Percentiles rank a stretch among this genome's conserved stretches.
These are phyloP conservation scores for Todiramphus chloris DNA, from an alignment of 2,113 vertebrate genomes.

Conservation along the genomic window DNA sequence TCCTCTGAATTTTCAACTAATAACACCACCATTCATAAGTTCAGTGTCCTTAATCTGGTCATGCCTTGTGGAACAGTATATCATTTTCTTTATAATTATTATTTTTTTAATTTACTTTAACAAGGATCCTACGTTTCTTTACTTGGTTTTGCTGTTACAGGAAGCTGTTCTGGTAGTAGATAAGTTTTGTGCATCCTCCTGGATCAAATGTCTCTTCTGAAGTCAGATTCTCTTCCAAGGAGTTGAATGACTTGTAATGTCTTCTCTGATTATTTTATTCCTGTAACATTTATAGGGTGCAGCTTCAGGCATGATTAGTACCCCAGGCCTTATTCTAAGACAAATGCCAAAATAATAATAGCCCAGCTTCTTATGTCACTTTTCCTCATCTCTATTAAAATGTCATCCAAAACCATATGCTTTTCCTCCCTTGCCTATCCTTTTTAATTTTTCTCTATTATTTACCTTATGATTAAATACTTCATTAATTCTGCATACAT, in stretches of 20 bases:
- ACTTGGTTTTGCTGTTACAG: neutral
- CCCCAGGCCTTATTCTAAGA: neutral
- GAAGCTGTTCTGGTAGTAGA: neutral
- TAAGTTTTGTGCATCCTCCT: neutral
- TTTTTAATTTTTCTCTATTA: neutral
- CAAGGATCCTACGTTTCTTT: neutral
- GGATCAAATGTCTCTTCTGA: neutral
- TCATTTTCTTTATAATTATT: neutral
- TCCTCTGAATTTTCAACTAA: neutral
- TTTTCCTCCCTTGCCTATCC: neutral
- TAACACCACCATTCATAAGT: neutral
- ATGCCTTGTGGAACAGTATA: neutral
- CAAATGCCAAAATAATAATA: neutral
- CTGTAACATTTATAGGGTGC: neutral
- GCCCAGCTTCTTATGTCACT: neutral
- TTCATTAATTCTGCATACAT: conserved; percentile 21
- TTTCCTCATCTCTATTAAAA: conserved; percentile 18
- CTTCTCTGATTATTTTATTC: neutral
- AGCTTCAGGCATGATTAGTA: neutral
- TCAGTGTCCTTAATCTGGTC: neutral
- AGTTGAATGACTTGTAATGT: neutral
- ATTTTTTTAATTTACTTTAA: neutral
- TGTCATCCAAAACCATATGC: neutral
- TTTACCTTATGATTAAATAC: neutral
- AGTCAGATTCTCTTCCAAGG: neutral